Evolutionary conservation across 2,888 invertebrate species (phyloP).

Genomic region (Diplazon laetatorius): DNA sequence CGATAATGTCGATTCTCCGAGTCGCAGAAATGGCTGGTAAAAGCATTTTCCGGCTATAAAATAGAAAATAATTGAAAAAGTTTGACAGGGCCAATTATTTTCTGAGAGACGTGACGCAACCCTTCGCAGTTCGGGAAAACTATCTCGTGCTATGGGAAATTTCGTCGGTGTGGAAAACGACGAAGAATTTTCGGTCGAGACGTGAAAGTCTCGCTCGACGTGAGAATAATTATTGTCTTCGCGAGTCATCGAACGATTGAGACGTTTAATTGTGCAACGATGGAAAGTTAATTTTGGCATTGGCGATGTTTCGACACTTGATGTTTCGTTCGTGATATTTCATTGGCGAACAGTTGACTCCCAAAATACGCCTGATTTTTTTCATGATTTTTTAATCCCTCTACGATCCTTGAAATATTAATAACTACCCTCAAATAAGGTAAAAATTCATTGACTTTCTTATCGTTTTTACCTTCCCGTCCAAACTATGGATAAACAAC

Average conservation of each 20-base stretch:
- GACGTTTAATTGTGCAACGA: slow-evolving; percentile 1
- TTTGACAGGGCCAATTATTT: slow-evolving; percentile 58
- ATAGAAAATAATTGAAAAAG: slow-evolving; percentile 62
- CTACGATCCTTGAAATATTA: too few species aligned
- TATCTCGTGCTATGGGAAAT: too few species aligned
- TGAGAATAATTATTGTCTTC: slow-evolving; percentile 47
- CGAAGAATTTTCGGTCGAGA: neutral
- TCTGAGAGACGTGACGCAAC: slow-evolving; percentile 30
- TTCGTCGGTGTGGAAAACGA: neutral
- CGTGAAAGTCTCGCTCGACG: slow-evolving; percentile 23
- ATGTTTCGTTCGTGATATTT: too few species aligned
- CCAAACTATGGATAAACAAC: too few species aligned
- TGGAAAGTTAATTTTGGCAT: slow-evolving; percentile 18
- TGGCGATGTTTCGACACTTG: too few species aligned
- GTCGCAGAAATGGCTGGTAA: slow-evolving; percentile 37
- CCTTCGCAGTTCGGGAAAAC: slow-evolving; percentile 1
- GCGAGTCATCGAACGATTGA: slow-evolving; percentile 19
- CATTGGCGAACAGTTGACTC: too few species aligned
- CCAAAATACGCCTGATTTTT: too few species aligned
- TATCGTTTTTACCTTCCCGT: too few species aligned
- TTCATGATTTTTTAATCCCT: too few species aligned
- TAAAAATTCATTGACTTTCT: too few species aligned
- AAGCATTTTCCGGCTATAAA: slow-evolving; percentile 19
- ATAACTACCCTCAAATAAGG: too few species aligned
- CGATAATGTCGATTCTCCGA: slow-evolving; percentile 55